These are phyloP conservation scores for Clarias fuscus DNA, from an alignment of 2,797 vertebrate genomes.

Conservation along the genomic window DNA sequence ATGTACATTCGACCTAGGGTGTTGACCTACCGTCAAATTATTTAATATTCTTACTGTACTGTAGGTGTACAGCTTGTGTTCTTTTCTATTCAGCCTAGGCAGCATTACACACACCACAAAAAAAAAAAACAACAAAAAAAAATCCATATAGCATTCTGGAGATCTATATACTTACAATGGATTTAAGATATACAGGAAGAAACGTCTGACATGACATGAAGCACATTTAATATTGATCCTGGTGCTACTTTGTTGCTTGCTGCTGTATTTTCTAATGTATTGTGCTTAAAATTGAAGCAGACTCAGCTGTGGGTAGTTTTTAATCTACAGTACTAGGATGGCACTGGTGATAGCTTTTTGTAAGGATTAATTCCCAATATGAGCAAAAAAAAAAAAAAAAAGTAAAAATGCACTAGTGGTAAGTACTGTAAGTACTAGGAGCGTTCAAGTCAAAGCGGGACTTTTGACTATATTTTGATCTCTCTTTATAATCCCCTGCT, in stretches of 20 bases:
- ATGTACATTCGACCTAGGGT: background rate
- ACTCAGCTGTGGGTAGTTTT: background rate
- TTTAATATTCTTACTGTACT: background rate
- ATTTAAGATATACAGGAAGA: background rate
- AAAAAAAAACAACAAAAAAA: background rate
- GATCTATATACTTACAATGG: background rate
- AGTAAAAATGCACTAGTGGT: too few species aligned
- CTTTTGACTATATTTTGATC: too few species aligned
- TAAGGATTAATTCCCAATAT: too few species aligned
- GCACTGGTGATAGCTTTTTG: background rate
- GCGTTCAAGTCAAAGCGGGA: too few species aligned
- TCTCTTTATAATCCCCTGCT: too few species aligned
- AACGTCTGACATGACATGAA: background rate
- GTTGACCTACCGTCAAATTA: background rate
- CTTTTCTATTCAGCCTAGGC: background rate
- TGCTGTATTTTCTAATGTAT: background rate
- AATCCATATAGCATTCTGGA: background rate
- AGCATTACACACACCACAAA: background rate
- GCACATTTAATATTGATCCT: constrained; percentile 5
- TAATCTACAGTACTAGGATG: background rate
- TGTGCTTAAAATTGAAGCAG: background rate
- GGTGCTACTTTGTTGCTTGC: background rate
- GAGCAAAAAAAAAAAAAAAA: too few species aligned
- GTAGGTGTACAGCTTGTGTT: background rate
- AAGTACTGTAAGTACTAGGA: too few species aligned